These are phyloP conservation scores for Diuraphis noxia DNA, from an alignment of 1,140 invertebrate species.

Conservation along the genomic window DNA sequence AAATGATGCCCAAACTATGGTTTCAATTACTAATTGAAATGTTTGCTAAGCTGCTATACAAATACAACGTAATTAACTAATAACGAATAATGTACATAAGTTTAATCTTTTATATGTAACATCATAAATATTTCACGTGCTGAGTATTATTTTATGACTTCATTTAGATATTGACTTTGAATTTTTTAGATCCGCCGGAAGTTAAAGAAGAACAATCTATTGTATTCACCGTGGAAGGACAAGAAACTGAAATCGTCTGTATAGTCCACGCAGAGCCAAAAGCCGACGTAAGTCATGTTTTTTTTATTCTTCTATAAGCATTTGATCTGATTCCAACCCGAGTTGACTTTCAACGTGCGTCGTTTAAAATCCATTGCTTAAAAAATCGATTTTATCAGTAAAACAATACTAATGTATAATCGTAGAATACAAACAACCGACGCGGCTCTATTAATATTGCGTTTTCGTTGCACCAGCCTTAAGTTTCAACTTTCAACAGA, in stretches of 20 bases:
- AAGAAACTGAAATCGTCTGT: conserved; percentile 73
- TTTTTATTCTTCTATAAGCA: background rate
- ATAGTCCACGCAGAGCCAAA: conserved; percentile 74
- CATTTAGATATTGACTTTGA: background rate
- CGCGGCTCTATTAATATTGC: background rate
- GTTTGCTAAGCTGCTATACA: background rate
- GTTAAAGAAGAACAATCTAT: conserved; percentile 72
- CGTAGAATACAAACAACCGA: background rate
- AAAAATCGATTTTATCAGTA: background rate
- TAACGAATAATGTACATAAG: too few relatives aligned
- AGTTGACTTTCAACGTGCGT: background rate
- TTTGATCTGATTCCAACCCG: background rate
- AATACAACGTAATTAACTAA: background rate
- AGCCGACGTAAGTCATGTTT: conserved; percentile 65
- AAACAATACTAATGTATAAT: background rate
- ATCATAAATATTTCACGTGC: background rate
- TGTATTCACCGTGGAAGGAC: conserved; percentile 75
- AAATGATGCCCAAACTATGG: background rate
- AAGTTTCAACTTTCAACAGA: conserved; percentile 6
- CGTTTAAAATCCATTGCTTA: too few relatives aligned
- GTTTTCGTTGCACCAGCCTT: background rate
- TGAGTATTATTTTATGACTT: background rate
- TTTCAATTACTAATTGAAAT: background rate
- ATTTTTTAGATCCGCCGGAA: conserved; percentile 67
- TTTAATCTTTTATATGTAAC: background rate